Evolutionary conservation across 92 coral and sea anemone species (phyloP).

Genomic region (Anthopleura xanthogrammica): DNA sequence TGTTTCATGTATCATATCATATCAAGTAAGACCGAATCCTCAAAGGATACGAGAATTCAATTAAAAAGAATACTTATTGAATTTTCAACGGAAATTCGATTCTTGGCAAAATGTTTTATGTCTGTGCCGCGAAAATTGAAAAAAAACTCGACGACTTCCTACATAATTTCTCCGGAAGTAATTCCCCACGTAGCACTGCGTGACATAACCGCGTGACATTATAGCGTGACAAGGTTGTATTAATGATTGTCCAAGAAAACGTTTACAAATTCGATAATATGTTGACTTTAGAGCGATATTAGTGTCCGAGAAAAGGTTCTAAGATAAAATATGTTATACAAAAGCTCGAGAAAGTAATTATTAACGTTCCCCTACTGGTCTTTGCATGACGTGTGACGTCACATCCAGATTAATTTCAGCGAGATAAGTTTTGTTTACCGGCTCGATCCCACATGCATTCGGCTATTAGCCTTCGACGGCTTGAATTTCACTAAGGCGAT

Average conservation of each 20-base stretch:
- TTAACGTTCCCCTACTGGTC: background rate
- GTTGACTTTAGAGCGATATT: background rate
- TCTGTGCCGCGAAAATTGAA: background rate
- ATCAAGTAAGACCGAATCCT: background rate
- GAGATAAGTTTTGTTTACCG: constrained; percentile 43
- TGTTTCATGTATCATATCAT: background rate
- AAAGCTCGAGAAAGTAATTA: background rate
- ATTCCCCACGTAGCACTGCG: background rate
- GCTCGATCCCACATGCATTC: constrained; percentile 49
- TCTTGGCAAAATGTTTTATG: background rate
- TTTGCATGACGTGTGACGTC: constrained; percentile 37
- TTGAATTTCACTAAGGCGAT: constrained; percentile 40
- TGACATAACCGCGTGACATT: constrained; percentile 27
- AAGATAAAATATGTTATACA: background rate
- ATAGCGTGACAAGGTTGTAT: background rate
- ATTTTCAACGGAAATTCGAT: constrained; percentile 4
- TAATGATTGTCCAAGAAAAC: background rate
- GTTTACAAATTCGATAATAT: background rate
- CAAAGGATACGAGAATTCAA: background rate
- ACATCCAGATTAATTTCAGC: constrained; percentile 35
- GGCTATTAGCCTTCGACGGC: constrained; percentile 36
- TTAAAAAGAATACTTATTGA: background rate
- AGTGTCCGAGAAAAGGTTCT: background rate
- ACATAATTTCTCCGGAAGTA: background rate
- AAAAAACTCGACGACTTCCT: background rate